Evolutionary conservation across 2,888 invertebrate species (phyloP).

Genomic region (Parnassius orleans): DNA sequence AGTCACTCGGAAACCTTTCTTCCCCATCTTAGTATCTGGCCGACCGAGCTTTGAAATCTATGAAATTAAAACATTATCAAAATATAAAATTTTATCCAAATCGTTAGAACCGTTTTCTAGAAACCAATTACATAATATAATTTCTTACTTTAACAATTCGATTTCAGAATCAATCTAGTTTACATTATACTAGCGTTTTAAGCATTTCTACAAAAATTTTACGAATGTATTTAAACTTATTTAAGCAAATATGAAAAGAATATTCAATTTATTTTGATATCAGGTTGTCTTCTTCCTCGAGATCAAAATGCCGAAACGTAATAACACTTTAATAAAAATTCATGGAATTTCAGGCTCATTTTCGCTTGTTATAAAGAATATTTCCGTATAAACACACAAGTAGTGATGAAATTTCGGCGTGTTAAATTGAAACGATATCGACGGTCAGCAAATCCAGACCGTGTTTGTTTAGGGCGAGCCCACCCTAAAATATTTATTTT

Average conservation of each 20-base stretch:
- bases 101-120: too few species aligned
- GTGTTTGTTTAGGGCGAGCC: constrained; percentile 79
- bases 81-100: too few species aligned
- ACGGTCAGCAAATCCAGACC: constrained; percentile 78
- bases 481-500: constrained; percentile 81
- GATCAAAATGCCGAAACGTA: constrained; percentile 41
- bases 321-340: constrained; percentile 21
- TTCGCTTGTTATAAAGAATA: constrained; percentile 41
- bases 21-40: too few species aligned
- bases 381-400: constrained; percentile 45
- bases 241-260: constrained; percentile 43
- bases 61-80: too few species aligned
- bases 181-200: too few species aligned
- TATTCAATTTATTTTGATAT: constrained; percentile 55
- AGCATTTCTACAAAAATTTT: not conserved
- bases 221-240: not conserved
- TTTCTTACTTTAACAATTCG: too few species aligned
- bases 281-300: constrained; percentile 40
- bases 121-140: too few species aligned
- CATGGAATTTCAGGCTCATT: constrained; percentile 39
- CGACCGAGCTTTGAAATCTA: too few species aligned
- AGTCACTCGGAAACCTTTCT: too few species aligned
- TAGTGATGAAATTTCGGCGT: constrained; percentile 75
- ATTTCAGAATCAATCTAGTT: too few species aligned
- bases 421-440: constrained; percentile 81